phyloP scores from a whole-genome alignment of 2,113 vertebrate species.

The Steatornis caripensis region DNA sequence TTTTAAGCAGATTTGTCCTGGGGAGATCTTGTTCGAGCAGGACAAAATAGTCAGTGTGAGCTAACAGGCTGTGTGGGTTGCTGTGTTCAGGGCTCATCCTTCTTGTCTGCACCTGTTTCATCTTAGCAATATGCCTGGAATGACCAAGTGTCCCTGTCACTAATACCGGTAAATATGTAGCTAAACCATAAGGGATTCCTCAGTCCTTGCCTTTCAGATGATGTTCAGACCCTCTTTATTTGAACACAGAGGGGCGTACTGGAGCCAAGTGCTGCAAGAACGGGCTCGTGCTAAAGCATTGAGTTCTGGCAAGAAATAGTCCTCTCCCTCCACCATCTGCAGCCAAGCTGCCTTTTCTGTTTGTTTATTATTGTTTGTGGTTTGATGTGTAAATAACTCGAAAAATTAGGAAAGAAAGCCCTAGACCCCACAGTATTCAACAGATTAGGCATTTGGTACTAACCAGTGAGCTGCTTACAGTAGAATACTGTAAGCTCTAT shows the following conservation, averaged over 20 bases:
- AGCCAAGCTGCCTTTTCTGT: conserved; percentile 4
- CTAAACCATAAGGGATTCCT: neutral
- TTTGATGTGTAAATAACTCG: conserved; percentile 9
- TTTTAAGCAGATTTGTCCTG: neutral
- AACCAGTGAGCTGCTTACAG: neutral
- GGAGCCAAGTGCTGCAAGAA: neutral
- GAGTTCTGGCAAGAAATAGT: neutral
- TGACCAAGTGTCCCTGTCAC: neutral
- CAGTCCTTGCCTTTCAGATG: neutral
- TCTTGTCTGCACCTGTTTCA: neutral
- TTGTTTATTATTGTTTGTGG: conserved; percentile 43
- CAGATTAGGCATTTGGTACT: neutral
- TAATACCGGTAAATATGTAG: neutral
- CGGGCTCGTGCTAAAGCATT: neutral
- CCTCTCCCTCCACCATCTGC: neutral
- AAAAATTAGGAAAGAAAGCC: neutral
- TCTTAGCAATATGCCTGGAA: neutral
- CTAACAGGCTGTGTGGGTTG: neutral
- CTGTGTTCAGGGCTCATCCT: neutral
- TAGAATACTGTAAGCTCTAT: neutral
- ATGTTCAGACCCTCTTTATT: neutral
- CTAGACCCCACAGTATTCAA: neutral
- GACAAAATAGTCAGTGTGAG: neutral
- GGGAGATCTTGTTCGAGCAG: neutral
- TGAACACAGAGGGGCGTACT: neutral